Evolutionary conservation across 2,888 invertebrate genomes (phyloP).

Genomic region (Ochropleura leucogaster): DNA sequence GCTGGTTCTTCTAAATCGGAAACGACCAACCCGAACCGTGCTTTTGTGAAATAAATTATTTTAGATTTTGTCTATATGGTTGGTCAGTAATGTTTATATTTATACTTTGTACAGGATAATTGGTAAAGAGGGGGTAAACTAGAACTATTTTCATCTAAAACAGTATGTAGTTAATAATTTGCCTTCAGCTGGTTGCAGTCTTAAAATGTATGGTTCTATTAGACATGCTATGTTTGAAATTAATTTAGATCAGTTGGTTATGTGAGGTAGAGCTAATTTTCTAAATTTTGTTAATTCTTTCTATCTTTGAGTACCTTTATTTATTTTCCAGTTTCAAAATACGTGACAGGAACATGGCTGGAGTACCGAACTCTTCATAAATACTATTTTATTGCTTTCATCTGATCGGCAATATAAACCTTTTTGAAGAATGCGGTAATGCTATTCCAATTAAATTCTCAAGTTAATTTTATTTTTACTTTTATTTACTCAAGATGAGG

Average conservation of each 20-base stretch:
- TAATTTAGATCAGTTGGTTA: background rate
- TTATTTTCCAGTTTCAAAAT: slow-evolving; percentile 42
- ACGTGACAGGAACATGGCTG: background rate
- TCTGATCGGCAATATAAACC: slow-evolving; percentile 38
- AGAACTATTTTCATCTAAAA: background rate
- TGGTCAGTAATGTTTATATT: background rate
- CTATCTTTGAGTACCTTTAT: background rate
- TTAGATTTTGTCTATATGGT: background rate
- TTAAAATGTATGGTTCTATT: background rate
- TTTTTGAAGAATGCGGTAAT: slow-evolving; percentile 7
- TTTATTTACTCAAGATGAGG: background rate
- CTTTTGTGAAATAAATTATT: too few species aligned
- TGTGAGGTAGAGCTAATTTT: too few species aligned
- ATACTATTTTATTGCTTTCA: slow-evolving; percentile 30
- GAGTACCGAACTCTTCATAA: slow-evolving; percentile 17
- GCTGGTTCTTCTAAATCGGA: too few species aligned
- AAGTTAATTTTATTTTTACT: background rate
- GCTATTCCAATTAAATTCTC: slow-evolving; percentile 13
- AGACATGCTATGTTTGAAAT: background rate
- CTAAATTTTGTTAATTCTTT: background rate
- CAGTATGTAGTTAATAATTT: background rate
- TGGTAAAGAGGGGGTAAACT: background rate
- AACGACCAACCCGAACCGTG: too few species aligned
- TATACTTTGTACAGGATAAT: background rate
- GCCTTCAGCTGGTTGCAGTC: background rate